phyloP scores from a whole-genome alignment of 1,140 invertebrate genomes.

The Drosophila pallidifrons region DNA sequence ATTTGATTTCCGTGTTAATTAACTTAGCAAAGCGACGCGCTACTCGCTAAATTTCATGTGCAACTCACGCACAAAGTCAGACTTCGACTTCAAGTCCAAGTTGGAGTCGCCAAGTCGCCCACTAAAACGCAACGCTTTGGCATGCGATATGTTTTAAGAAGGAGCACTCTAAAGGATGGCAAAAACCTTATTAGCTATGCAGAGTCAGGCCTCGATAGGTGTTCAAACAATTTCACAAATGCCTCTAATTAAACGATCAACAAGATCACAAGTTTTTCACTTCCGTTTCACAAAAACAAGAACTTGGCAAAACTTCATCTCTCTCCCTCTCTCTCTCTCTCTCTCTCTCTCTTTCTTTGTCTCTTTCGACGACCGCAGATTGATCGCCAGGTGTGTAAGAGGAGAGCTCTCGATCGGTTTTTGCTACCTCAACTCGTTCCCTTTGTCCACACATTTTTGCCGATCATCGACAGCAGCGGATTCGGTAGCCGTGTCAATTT shows the following conservation, averaged over 20 bases:
- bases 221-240: conserved; percentile 83
- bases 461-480: conserved; percentile 36
- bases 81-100: not conserved
- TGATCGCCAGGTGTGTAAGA: conserved; percentile 69
- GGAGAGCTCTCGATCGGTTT: conserved; percentile 47
- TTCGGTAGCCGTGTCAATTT: conserved; percentile 57
- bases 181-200: conserved; percentile 73
- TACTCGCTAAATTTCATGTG: conserved; percentile 64
- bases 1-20: conserved; percentile 83
- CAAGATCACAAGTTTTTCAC: conserved; percentile 78
- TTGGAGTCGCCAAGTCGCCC: conserved; percentile 14
- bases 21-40: conserved; percentile 70
- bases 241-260: conserved; percentile 83
- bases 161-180: not conserved
- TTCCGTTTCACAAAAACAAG: conserved; percentile 10
- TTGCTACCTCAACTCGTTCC: conserved; percentile 69
- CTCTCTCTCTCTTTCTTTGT: not conserved
- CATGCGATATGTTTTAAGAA: conserved; percentile 33
- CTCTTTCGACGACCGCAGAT: conserved; percentile 26
- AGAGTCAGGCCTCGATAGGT: conserved; percentile 67
- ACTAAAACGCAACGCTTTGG: conserved; percentile 47
- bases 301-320: not conserved
- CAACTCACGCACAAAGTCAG: conserved; percentile 68
- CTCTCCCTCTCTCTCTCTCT: not conserved
- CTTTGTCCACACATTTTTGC: conserved; percentile 54